phyloP scores from a whole-genome alignment of 2,797 vertebrate species.

The Sebastes kiyomatsui region DNA sequence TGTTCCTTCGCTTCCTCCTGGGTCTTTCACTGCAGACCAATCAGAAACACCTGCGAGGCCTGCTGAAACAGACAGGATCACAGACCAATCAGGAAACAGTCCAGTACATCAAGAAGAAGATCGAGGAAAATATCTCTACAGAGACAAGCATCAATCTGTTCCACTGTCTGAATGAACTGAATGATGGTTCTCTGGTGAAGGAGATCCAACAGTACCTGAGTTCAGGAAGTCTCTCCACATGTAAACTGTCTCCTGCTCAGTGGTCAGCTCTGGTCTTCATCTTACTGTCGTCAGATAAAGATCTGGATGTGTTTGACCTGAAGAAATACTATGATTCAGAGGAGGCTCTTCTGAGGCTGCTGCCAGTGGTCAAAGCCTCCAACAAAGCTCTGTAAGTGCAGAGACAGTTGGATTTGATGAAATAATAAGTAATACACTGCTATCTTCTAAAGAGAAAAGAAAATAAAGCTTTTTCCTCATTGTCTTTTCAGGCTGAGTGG shows the following conservation, averaged over 20 bases:
- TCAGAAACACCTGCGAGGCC: neutral
- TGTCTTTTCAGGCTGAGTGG: neutral
- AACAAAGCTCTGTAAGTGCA: neutral
- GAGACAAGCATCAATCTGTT: conserved; percentile 31
- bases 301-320: neutral
- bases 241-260: neutral
- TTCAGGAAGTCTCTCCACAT: neutral
- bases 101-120: conserved; percentile 26
- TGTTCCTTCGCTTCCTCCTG: neutral
- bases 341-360: neutral
- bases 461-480: neutral
- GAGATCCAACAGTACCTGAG: neutral
- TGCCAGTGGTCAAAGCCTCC: neutral
- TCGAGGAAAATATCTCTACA: neutral
- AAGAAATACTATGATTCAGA: neutral
- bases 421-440: neutral
- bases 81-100: neutral
- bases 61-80: neutral
- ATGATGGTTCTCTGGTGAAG: neutral
- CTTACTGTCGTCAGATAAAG: neutral
- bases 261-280: neutral
- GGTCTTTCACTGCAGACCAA: conserved; percentile 39
- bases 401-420: neutral
- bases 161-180: neutral
- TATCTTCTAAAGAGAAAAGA: neutral